These are phyloP conservation scores for Hydrozoanthus tunicans DNA, from an alignment of 64 coral and sea anemone species.

Conservation along the genomic window DNA sequence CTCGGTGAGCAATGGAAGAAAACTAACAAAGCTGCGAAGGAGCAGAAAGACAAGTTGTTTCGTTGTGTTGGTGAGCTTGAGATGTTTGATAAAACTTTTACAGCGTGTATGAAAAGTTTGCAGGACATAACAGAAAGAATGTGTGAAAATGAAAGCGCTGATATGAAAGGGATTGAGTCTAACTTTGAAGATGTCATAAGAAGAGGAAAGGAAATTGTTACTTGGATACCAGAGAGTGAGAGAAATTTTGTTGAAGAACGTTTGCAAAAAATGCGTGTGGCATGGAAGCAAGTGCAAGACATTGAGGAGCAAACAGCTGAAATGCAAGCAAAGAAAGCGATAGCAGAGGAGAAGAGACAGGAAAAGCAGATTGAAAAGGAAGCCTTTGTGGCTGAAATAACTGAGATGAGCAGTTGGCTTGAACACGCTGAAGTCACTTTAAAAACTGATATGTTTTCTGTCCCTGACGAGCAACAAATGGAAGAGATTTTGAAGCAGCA, in stretches of 20 bases:
- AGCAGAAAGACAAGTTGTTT: constrained; percentile 34
- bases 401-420: constrained; percentile 66
- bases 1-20: constrained; percentile 48
- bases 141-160: neutral
- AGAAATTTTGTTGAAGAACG: constrained; percentile 28
- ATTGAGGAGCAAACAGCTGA: constrained; percentile 44
- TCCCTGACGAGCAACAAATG: constrained; percentile 90
- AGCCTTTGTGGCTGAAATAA: constrained; percentile 56
- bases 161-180: neutral
- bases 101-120: constrained; percentile 12
- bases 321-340: constrained; percentile 50
- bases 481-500: constrained; percentile 81
- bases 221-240: constrained; percentile 30
- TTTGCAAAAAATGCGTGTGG: neutral
- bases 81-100: constrained; percentile 12
- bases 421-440: constrained; percentile 67
- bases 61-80: neutral
- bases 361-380: constrained; percentile 33
- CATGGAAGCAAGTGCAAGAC: constrained; percentile 17
- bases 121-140: constrained; percentile 7
- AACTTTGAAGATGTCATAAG: constrained; percentile 2
- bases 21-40: constrained; percentile 13
- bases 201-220: neutral
- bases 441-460: constrained; percentile 83
- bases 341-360: constrained; percentile 44